Evolutionary conservation across 1,140 invertebrate species (phyloP).

Genomic region (Tenebrio molitor): DNA sequence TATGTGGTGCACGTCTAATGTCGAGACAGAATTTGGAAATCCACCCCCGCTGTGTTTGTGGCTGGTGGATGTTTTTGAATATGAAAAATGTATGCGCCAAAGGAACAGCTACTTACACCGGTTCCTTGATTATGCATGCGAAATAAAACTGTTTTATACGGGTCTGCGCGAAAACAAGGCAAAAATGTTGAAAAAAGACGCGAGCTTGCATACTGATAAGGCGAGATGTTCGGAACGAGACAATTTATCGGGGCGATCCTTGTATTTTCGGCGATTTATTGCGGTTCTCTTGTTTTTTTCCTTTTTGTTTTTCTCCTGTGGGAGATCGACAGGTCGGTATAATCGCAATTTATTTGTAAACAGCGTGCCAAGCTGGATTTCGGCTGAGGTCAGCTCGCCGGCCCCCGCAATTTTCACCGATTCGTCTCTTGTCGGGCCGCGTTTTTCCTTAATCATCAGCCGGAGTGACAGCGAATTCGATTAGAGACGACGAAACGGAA

Average conservation of each 20-base stretch:
- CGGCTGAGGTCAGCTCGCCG: too few species aligned
- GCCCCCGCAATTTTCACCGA: too few species aligned
- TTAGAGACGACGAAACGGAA: too few species aligned
- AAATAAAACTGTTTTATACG: conserved; percentile 29
- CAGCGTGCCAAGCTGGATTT: too few species aligned
- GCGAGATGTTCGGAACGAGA: neutral
- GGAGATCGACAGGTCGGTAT: neutral
- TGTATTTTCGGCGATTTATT: too few species aligned
- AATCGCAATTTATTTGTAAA: conserved; percentile 20
- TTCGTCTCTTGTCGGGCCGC: too few species aligned
- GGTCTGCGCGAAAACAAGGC: neutral
- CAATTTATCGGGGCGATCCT: too few species aligned
- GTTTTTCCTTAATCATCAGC: too few species aligned
- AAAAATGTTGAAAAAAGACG: neutral
- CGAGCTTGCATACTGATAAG: conserved; percentile 6
- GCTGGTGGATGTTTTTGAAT: conserved; percentile 27
- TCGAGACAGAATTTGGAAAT: conserved; percentile 28
- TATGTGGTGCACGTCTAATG: conserved; percentile 28
- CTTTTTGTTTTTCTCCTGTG: neutral
- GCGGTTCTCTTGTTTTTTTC: neutral
- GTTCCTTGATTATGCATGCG: conserved; percentile 29
- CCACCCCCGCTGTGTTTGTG: conserved; percentile 35
- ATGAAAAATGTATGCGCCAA: conserved; percentile 35
- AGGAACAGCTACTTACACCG: conserved; percentile 35
- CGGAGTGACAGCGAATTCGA: too few species aligned